Base-by-base conservation (phyloP, 2,888 invertebrate genomes). In the Gortyna flavago region DNA sequence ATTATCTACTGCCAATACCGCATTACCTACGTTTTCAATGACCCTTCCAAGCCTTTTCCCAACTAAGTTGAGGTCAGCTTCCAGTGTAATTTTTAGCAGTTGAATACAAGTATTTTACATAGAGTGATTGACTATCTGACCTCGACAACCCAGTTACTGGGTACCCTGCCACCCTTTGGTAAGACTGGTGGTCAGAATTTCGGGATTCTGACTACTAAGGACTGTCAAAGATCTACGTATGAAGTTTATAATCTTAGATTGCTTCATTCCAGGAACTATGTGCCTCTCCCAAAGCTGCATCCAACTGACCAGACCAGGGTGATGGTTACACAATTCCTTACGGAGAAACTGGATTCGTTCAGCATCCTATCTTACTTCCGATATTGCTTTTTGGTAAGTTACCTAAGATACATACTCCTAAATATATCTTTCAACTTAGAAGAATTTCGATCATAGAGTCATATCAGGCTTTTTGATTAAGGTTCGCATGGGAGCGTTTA, bases 221-320 rank as follows among this genome's bases (percentile, higher is more conserved):
- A 44, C 21, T 41, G 7, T 29, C 41, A 29, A 41, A 29, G 1
- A 21, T 67, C 0, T 32, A 29, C 9, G 1, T 16, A n/a, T 29
- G 7, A 3, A 29, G 8, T 8, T 38, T 13, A 35, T n/a, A 5
- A 48, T 72, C 5, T 35, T 11, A 6, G 6, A n/a, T 38, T 57
- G 13, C 44, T 29, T 48, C 0, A 62, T 69, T 80, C 44, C 92
- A 97, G 97, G 2, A 91, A 93, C 72, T 95, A 93, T 79, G 88
- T 96, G 0, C 95, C 97, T 3, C 88, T 97, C 0, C 97, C 97
- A 25, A 96, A 95, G 79, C 71, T 97, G 18, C 94, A 93, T 65
- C 93, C 95, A 0, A 83, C 80, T 2, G 96, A 97, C 62, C 91
- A 92, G 21, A 92, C 95, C 11, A 92, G 97, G 67, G 93, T 97